These are phyloP conservation scores for Anguilla megastoma DNA, from an alignment of 2,797 vertebrate genomes.

Conservation along the genomic window DNA sequence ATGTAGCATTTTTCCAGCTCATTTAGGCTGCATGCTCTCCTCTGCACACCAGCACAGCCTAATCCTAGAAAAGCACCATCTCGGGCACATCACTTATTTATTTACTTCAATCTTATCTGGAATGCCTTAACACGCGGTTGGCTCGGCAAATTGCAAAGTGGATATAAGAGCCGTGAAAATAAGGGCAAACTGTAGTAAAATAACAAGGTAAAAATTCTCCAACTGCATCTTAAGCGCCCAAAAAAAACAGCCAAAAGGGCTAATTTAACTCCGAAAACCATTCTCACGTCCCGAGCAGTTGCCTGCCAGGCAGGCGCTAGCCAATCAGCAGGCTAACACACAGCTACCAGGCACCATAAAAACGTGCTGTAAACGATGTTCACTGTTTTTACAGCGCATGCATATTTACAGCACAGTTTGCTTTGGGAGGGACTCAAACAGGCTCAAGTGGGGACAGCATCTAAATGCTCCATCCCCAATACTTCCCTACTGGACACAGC, in stretches of 20 bases:
- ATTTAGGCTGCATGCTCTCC: background rate
- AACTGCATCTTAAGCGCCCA: background rate
- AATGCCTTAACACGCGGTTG: background rate
- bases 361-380: background rate
- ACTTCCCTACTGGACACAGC: background rate
- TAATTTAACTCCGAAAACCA: background rate
- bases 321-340: background rate
- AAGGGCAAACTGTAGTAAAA: background rate
- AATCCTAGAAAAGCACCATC: background rate
- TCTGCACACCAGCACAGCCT: background rate
- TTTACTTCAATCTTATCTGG: background rate
- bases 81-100: background rate
- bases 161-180: background rate
- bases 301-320: background rate
- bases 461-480: background rate
- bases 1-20: background rate
- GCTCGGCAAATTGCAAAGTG: background rate
- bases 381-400: background rate
- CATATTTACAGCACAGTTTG: background rate
- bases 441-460: background rate
- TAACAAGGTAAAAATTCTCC: background rate
- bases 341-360: background rate
- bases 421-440: background rate
- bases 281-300: background rate
- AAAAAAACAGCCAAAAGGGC: background rate